phyloP scores from a whole-genome alignment of 2,113 vertebrate species.

The Bos indicus region DNA sequence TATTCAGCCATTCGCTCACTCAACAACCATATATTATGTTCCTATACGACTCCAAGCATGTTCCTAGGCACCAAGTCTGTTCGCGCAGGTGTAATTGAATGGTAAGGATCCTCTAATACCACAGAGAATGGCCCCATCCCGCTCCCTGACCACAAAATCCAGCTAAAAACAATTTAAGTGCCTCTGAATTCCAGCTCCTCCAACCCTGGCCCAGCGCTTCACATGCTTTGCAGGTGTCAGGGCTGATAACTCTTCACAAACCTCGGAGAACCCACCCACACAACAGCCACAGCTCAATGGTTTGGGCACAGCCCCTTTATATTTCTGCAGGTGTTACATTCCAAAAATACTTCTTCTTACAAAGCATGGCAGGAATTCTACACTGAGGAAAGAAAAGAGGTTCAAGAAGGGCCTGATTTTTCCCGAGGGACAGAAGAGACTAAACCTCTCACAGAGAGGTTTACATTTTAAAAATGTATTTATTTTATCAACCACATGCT shows the following conservation, averaged over 20 bases:
- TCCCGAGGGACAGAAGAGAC: slow-evolving; percentile 21
- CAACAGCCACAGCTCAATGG: not conserved
- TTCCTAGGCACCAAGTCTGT: not conserved
- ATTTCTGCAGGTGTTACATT: slow-evolving; percentile 79
- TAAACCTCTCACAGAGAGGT: slow-evolving; percentile 56
- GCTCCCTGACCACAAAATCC: not conserved
- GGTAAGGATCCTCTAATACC: not conserved
- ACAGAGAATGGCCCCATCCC: not conserved
- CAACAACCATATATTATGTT: not conserved
- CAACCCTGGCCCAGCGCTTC: slow-evolving; percentile 54
- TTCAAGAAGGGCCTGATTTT: slow-evolving; percentile 65
- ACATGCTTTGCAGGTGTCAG: slow-evolving; percentile 69
- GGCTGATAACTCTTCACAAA: slow-evolving; percentile 54
- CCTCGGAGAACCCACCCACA: slow-evolving; percentile 62
- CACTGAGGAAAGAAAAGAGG: slow-evolving; percentile 56
- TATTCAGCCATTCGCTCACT: not conserved
- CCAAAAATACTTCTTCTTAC: slow-evolving; percentile 76
- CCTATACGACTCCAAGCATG: not conserved
- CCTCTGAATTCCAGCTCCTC: slow-evolving; percentile 57
- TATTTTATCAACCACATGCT: slow-evolving; percentile 66
- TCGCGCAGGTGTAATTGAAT: not conserved
- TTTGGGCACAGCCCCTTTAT: slow-evolving; percentile 52
- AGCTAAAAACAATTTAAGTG: not conserved
- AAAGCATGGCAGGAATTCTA: slow-evolving; percentile 77
- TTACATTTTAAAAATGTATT: slow-evolving; percentile 69